A percentile compares a stretch with the other conserved stretches of the same genome.
Conservation (phyloP, 1,140 invertebrate species). For the Cydia fagiglandana region DNA sequence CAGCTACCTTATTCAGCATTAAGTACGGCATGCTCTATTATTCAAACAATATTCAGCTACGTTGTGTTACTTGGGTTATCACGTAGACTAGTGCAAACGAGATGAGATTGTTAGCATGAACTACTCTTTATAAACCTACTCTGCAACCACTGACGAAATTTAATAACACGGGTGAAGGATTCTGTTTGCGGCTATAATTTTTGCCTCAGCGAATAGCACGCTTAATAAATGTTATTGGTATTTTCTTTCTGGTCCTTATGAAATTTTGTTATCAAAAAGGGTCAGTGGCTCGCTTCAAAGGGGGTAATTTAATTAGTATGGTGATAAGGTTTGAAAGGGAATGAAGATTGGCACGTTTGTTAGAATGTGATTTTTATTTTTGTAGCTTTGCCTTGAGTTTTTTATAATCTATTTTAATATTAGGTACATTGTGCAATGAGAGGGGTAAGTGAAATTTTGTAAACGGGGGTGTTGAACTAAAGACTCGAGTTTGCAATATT, state of each 20-base stretch:
- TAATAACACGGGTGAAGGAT: conserved; percentile 50
- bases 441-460: no score
- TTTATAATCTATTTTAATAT: no score
- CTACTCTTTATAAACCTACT: neutral
- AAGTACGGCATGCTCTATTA: no score
- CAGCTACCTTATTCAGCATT: no score
- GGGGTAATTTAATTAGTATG: conserved; percentile 10
- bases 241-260: conserved; percentile 37
- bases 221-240: conserved; percentile 47
- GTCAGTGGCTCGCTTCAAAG: conserved; percentile 18
- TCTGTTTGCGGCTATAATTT: conserved; percentile 39
- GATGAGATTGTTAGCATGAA: neutral
- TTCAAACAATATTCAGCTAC: no score
- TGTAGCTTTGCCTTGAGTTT: neutral
- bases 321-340: neutral
- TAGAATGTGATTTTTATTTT: neutral
- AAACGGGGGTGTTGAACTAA: no score
- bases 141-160: conserved; percentile 56
- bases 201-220: conserved; percentile 40
- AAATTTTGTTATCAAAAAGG: conserved; percentile 23
- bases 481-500: no score
- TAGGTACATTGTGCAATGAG: no score
- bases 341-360: neutral
- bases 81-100: no score
- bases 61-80: no score